Base-by-base conservation (phyloP, 2,797 vertebrate species). In the Austrolebias charrua region DNA sequence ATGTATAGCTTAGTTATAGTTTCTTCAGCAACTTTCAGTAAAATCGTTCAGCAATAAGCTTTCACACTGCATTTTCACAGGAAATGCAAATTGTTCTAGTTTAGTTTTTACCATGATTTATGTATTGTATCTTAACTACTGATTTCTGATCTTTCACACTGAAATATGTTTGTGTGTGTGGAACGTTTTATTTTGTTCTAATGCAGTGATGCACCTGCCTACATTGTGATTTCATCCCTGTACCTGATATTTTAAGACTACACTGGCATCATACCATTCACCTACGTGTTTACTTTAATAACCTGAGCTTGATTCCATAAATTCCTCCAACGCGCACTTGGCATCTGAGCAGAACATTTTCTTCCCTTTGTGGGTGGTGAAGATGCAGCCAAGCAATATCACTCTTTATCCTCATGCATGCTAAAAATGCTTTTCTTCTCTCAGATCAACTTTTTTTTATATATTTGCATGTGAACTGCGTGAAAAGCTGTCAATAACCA, bases 261-360 rank as follows among this genome's bases (percentile, higher is more conserved):
- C 12, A n/a, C 48, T 62, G 64, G 33, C 54, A 49, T 65, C 52
- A 58, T 52, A 48, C 18, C n/a, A 2, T 40, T 80, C 75, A 80
- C 60, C 78, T 76, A 49, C 45, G 2, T 72, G 43, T 70, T 48
- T 38, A 53, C 69, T 79, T 71, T 68, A 55, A 70, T 71, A 69
- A 81, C 44, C 71, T 63, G 28, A 66, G 63, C 59, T 66, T 43
- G 58, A 69, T 58, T 73, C 60, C 49, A 75, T 58, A 63, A 72
- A 75, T 71, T 76, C 64, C 63, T 71, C 81, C 79, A 66, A 67
- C 35, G 35, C 78, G 58, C 28, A 54, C 28, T 75, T 77, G 73
- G 79, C 73, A 70, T 71, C 15, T 1, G 5, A 71, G 8, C 14
- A 73, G 62, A 80, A 82, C 71, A 76, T 73, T 66, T 81, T 60